phyloP scores from a whole-genome alignment of 2,888 invertebrate species.

The Pediacus dermestoides region DNA sequence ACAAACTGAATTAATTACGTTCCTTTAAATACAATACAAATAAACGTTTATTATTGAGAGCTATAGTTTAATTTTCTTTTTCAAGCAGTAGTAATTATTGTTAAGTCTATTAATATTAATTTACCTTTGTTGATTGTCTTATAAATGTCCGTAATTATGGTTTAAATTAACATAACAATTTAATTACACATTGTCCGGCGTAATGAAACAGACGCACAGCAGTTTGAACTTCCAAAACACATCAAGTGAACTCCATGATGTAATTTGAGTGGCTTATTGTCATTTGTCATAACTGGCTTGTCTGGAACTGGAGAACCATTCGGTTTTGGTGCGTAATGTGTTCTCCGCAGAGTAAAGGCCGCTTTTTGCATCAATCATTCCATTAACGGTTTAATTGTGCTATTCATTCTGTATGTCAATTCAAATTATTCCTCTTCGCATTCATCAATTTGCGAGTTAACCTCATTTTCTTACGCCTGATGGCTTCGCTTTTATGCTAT shows the following conservation, averaged over 20 bases:
- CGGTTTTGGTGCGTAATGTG: slow-evolving; percentile 22
- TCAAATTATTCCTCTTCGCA: slow-evolving; percentile 43
- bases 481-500: slow-evolving; percentile 23
- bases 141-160: too few species aligned
- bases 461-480: slow-evolving; percentile 34
- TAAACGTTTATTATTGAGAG: too few species aligned
- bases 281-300: slow-evolving; percentile 38
- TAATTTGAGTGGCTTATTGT: slow-evolving; percentile 42
- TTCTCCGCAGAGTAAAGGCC: slow-evolving; percentile 24
- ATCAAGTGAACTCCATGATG: slow-evolving; percentile 34
- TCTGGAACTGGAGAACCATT: slow-evolving; percentile 14
- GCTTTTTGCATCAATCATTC: slow-evolving; percentile 48
- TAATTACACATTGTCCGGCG: slow-evolving; percentile 22
- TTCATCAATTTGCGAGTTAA: slow-evolving; percentile 45
- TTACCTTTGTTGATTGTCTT: slow-evolving; percentile 2
- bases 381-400: slow-evolving; percentile 49
- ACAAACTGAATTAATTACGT: not conserved
- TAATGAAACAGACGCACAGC: slow-evolving; percentile 19
- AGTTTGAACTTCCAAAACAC: slow-evolving; percentile 18
- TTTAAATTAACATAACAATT: slow-evolving; percentile 8
- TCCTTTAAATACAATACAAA: too few species aligned
- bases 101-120: not conserved
- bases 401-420: slow-evolving; percentile 49
- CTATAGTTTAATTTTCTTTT: too few species aligned
- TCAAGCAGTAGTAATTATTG: not conserved